These are phyloP conservation scores for Merops nubicus DNA, from an alignment of 2,113 vertebrate species.

Conservation along the genomic window DNA sequence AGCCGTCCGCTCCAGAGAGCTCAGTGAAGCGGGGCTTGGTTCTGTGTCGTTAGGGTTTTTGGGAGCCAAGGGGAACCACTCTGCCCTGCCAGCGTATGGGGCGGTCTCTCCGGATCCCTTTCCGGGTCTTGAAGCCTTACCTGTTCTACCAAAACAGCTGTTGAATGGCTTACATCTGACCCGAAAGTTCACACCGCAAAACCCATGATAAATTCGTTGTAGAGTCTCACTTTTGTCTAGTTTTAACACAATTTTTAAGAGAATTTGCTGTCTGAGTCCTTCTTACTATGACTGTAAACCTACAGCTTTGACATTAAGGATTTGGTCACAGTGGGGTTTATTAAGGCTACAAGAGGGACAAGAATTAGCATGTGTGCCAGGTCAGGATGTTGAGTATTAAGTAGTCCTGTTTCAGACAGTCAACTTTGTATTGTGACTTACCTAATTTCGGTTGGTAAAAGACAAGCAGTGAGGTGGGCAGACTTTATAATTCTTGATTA, in stretches of 20 bases:
- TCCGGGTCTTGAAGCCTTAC: too few relatives aligned
- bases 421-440: neutral
- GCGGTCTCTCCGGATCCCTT: fast-evolving
- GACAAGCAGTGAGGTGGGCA: neutral
- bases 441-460: neutral
- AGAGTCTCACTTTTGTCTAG: neutral
- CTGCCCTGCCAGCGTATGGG: too few relatives aligned
- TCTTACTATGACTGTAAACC: neutral
- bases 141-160: neutral
- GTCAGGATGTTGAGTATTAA: neutral
- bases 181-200: fast-evolving
- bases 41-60: fast-evolving
- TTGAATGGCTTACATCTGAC: neutral
- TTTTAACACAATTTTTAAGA: neutral
- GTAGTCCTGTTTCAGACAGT: neutral
- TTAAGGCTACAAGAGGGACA: neutral
- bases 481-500: neutral
- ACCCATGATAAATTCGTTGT: neutral
- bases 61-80: fast-evolving
- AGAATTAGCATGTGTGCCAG: neutral
- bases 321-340: neutral
- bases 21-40: fast-evolving
- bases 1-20: too few relatives aligned
- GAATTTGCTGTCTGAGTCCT: neutral
- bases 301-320: neutral